Conservation (phyloP, 2,888 invertebrate species). For the Agrotis clavis region DNA sequence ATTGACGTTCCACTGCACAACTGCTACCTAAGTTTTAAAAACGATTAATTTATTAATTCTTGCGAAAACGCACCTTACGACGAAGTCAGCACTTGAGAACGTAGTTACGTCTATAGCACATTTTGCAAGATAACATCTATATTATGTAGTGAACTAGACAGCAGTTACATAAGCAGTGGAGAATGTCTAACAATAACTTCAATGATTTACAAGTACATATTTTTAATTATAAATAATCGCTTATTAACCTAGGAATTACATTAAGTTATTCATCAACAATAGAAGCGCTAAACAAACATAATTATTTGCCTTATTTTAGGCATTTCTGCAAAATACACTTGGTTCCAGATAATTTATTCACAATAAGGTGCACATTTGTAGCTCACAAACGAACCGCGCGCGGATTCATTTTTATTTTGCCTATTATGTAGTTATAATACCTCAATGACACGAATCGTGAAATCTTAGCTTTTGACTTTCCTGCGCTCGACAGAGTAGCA, state of each 20-base stretch:
- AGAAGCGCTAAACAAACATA: conserved; percentile 59
- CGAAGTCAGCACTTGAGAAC: conserved; percentile 30
- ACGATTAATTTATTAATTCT: conserved; percentile 42
- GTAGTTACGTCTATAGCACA: conserved; percentile 40
- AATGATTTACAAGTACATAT: conserved; percentile 50
- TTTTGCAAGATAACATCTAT: conserved; percentile 56
- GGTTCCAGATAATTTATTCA: conserved; percentile 31
- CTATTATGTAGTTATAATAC: not conserved
- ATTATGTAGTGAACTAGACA: conserved; percentile 48
- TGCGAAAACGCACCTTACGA: conserved; percentile 45
- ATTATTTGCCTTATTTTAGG: conserved; percentile 27
- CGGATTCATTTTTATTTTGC: not conserved
- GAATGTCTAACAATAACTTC: conserved; percentile 55
- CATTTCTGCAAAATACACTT: conserved; percentile 45
- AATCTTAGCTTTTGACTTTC: not conserved
- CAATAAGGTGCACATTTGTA: conserved; percentile 20
- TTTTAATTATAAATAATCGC: conserved; percentile 62
- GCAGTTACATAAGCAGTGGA: conserved; percentile 61
- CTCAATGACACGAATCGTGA: conserved; percentile 1
- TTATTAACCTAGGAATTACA: conserved; percentile 65
- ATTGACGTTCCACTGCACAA: conserved; percentile 60
- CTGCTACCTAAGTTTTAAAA: conserved; percentile 50
- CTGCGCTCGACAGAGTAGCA: not conserved
- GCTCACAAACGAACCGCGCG: conserved; percentile 9
- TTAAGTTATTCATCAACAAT: conserved; percentile 65